Percentiles rank a stretch among this genome's conserved stretches.
These are phyloP conservation scores for Vanessa atalanta DNA, from an alignment of 1,140 invertebrate species.

Conservation along the genomic window DNA sequence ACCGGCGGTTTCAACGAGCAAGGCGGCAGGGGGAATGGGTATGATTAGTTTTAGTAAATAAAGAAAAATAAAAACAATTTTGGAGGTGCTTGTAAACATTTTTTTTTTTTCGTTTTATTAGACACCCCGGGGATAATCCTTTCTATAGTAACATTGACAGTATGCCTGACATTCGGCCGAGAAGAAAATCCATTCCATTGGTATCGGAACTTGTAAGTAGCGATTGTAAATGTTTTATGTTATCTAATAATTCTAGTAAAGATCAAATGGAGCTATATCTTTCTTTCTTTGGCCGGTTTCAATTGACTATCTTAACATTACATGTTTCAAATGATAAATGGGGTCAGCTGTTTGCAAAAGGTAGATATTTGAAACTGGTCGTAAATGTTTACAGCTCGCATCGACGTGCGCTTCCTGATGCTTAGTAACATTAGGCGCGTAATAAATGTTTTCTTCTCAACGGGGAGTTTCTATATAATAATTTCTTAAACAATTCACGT, in stretches of 20 bases:
- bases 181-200: conserved; percentile 97
- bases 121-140: conserved; percentile 96
- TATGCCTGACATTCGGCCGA: conserved; percentile 98
- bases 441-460: conserved; percentile 79
- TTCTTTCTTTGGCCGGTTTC: conserved; percentile 68
- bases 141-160: conserved; percentile 99
- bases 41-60: conserved; percentile 29
- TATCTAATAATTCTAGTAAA: conserved; percentile 42
- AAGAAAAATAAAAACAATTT: too few relatives aligned
- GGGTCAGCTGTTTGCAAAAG: conserved; percentile 37
- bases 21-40: conserved; percentile 89
- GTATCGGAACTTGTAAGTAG: conserved; percentile 98
- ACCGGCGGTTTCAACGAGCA: conserved; percentile 87
- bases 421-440: conserved; percentile 79
- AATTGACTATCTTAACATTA: conserved; percentile 58
- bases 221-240: conserved; percentile 36
- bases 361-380: conserved; percentile 75
- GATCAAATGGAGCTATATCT: conserved; percentile 59
- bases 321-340: conserved; percentile 5
- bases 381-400: conserved; percentile 74
- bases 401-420: conserved; percentile 75
- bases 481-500: conserved; percentile 58
- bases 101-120: conserved; percentile 63
- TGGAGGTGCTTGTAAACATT: neutral
- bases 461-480: conserved; percentile 64